These are phyloP conservation scores for Nomada fabriciana DNA, from an alignment of 2,888 invertebrate species.

Conservation along the genomic window DNA sequence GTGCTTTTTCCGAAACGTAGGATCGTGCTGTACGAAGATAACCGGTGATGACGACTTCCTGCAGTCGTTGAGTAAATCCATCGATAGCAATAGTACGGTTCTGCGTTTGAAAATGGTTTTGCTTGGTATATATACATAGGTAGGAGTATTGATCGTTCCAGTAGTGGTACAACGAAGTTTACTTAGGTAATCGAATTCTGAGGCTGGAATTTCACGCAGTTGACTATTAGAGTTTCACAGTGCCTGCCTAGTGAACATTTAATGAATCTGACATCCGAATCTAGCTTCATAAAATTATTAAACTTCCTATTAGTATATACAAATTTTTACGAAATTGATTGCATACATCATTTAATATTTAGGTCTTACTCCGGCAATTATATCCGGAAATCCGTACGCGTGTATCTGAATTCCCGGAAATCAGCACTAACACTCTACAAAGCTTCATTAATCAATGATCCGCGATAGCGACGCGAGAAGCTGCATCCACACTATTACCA, in stretches of 20 bases:
- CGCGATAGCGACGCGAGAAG: neutral
- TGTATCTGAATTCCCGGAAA: no score
- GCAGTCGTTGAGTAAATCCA: neutral
- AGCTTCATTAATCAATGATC: no score
- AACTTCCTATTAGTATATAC: neutral
- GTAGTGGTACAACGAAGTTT: neutral
- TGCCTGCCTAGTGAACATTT: no score
- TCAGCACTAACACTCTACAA: no score
- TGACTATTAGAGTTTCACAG: neutral
- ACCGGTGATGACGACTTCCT: slow-evolving; percentile 7
- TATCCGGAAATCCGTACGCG: no score
- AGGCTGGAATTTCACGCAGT: neutral
- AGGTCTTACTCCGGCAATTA: no score
- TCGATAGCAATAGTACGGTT: neutral
- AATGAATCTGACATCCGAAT: no score
- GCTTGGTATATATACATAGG: neutral
- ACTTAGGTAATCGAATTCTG: neutral
- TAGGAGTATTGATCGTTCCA: neutral
- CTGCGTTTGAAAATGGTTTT: neutral
- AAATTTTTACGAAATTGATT: no score
- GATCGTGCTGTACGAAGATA: neutral
- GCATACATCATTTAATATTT: no score
- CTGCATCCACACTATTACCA: slow-evolving; percentile 9
- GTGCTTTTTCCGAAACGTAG: slow-evolving; percentile 9
- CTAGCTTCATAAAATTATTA: neutral